A percentile compares a stretch with the other conserved stretches of the same genome.
These are phyloP conservation scores for Chlamydotis undulata DNA, from an alignment of 2,113 vertebrate genomes.

Conservation along the genomic window DNA sequence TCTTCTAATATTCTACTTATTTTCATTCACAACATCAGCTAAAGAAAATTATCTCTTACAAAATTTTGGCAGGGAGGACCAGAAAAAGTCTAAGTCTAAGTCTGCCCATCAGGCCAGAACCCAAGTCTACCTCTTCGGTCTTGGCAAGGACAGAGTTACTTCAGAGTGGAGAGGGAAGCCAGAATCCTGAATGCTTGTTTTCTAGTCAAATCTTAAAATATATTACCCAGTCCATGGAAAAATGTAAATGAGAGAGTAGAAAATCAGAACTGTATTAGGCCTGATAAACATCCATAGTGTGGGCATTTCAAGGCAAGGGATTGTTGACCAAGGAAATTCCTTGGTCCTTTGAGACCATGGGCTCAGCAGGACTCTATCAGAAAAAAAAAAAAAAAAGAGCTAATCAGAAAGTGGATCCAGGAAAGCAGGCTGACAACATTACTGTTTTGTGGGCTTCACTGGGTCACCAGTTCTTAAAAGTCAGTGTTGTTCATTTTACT, in stretches of 20 bases:
- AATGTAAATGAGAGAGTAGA: background rate
- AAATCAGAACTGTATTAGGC: background rate
- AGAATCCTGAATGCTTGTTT: background rate
- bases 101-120: background rate
- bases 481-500: background rate
- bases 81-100: background rate
- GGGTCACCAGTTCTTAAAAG: background rate
- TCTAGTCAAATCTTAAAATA: background rate
- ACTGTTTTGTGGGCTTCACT: background rate
- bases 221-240: background rate
- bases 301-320: background rate
- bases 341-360: background rate
- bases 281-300: background rate
- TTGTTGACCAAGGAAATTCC: background rate
- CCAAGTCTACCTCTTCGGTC: background rate
- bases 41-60: background rate
- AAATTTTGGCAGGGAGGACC: background rate
- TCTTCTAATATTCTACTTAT: background rate
- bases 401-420: background rate
- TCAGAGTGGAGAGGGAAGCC: background rate
- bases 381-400: background rate
- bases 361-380: background rate
- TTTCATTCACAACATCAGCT: background rate
- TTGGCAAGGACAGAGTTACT: background rate
- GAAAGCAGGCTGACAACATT: background rate